phyloP scores from a whole-genome alignment of 2,888 invertebrate genomes.

The Litoditis marina region DNA sequence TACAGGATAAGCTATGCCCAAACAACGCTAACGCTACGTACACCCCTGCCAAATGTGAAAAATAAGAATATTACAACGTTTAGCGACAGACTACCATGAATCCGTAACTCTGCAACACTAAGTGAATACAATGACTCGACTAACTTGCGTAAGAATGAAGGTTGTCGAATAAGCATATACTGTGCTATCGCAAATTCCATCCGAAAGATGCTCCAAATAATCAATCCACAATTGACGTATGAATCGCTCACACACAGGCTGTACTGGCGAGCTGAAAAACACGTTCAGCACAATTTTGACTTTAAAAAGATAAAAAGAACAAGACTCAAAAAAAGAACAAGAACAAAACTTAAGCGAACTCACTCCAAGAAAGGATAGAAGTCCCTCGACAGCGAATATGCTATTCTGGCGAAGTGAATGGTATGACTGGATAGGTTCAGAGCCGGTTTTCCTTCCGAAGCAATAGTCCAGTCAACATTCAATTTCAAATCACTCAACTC shows the following conservation, averaged over 20 bases:
- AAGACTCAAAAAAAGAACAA: background rate
- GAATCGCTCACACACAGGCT: slow-evolving; percentile 46
- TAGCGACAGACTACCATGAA: no score
- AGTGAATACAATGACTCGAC: background rate
- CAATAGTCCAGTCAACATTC: slow-evolving; percentile 54
- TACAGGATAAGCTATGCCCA: no score
- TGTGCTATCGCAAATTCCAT: slow-evolving; percentile 35
- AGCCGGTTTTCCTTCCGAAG: slow-evolving; percentile 28
- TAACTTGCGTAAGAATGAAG: slow-evolving; percentile 44
- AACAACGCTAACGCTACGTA: no score
- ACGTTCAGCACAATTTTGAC: background rate
- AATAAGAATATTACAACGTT: no score
- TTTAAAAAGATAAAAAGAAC: background rate
- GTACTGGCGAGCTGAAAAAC: slow-evolving; percentile 35
- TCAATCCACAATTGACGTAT: slow-evolving; percentile 53
- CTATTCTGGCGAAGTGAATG: slow-evolving; percentile 52
- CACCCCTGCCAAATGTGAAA: no score
- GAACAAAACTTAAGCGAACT: slow-evolving; percentile 1
- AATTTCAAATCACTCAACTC: slow-evolving; percentile 61
- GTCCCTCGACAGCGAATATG: slow-evolving; percentile 51
- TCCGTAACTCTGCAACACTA: no score
- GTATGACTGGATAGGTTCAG: slow-evolving; percentile 52
- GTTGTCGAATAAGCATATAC: slow-evolving; percentile 53
- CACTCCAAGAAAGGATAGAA: slow-evolving; percentile 46
- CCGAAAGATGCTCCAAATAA: slow-evolving; percentile 44